phyloP scores from a whole-genome alignment of 2,888 invertebrate species.

The Scaptomyza parva region DNA sequence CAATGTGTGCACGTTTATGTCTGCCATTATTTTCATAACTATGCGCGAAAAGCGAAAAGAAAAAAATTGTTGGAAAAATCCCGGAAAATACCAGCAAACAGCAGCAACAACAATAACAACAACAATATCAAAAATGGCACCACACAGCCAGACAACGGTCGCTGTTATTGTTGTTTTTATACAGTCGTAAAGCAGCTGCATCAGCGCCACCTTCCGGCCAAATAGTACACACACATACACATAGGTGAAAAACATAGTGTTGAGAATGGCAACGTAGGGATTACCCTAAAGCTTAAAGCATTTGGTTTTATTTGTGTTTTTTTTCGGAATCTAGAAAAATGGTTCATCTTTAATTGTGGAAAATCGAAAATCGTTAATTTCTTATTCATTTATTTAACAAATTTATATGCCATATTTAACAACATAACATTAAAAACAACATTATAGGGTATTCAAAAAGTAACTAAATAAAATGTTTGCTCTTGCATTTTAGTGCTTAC shows the following conservation, averaged over 20 bases:
- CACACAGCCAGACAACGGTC: conserved; percentile 59
- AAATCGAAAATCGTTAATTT: too few relatives aligned
- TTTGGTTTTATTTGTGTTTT: too few relatives aligned
- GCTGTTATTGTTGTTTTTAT: conserved; percentile 34
- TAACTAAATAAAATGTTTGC: conserved; percentile 23
- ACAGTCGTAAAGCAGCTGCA: conserved; percentile 75
- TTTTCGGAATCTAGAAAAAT: too few relatives aligned
- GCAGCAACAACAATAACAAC: conserved; percentile 30
- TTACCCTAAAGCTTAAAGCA: too few relatives aligned
- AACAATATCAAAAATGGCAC: conserved; percentile 44
- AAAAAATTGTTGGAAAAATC: conserved; percentile 62
- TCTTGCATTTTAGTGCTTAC: conserved; percentile 35
- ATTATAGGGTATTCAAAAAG: conserved; percentile 38
- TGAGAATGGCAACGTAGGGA: background rate
- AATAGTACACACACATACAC: conserved; percentile 26
- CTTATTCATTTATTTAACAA: background rate
- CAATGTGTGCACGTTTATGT: conserved; percentile 36
- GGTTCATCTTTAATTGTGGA: too few relatives aligned
- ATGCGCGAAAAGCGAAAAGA: conserved; percentile 73
- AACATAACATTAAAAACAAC: background rate
- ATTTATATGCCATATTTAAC: background rate
- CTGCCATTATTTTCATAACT: conserved; percentile 75
- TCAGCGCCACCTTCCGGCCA: conserved; percentile 75
- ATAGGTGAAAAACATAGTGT: conserved; percentile 9
- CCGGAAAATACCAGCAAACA: conserved; percentile 63